Base-by-base conservation (phyloP, 1,140 invertebrate genomes). In the Drosophila bocki region DNA sequence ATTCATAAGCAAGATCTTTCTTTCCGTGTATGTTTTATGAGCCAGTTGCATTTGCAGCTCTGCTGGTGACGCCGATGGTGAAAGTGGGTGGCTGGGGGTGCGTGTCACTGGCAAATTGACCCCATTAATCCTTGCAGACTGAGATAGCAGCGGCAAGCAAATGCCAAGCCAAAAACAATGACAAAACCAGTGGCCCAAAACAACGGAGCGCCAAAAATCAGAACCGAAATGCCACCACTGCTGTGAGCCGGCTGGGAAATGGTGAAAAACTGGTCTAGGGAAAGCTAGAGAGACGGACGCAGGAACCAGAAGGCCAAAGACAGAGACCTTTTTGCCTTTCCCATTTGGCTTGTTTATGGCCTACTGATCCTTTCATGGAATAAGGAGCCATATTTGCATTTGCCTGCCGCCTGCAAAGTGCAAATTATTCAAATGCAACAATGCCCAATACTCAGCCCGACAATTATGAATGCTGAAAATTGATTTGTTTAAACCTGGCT, bases 71-170 rank as follows among this genome's bases (percentile, higher is more conserved):
- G 42, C 32, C 15, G 12, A 11, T 64, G 37, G 37, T 33, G n/a
- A 26, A 32, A 26, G 33, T 41, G 11, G 62, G 26, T 15, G 33
- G 32, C 29, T 45, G 69, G 32, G 26, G 54, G 76, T 54, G 61
- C 77, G 64, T 72, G 77, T 82, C 87, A 87, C 71, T 80, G 60
- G 69, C 83, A 91, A 91, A 91, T 91, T 91, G 88, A 91, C 78
- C 87, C 76, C 77, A 78, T 80, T 82, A 82, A 82, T 82, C 80
- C 75, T 78, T 69, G 79, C 41, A 63, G 61, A 65, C 62, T 64
- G 53, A 68, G 61, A 64, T 60, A 63, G 50, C 47, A 67, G 37
- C 41, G 41, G 50, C 50, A 37, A 78, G 72, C 64, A 81, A 75
- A 70, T 51, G 75, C 59, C 56, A 56, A 61, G 48, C 51, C 54